Percentiles rank a stretch among this genome's conserved stretches.
These are phyloP conservation scores for Anagrus nilaparvatae DNA, from an alignment of 1,140 invertebrate species.

Conservation along the genomic window DNA sequence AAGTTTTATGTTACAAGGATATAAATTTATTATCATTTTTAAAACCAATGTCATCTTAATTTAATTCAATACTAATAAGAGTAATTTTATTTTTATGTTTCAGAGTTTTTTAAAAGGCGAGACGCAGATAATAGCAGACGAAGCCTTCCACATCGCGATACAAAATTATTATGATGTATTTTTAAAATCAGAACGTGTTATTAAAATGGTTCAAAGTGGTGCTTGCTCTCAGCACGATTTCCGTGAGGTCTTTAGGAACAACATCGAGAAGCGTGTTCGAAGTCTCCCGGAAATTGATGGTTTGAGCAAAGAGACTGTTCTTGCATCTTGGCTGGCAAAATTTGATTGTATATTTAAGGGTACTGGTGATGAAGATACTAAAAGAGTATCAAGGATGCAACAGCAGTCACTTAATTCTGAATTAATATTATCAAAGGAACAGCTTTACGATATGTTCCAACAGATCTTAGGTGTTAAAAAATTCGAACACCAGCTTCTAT, in stretches of 20 bases:
- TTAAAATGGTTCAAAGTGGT: slow-evolving; percentile 92
- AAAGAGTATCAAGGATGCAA: slow-evolving; percentile 73
- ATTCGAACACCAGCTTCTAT: slow-evolving; percentile 98
- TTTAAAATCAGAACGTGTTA: slow-evolving; percentile 89
- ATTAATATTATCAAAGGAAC: slow-evolving; percentile 88
- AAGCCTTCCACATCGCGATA: slow-evolving; percentile 97
- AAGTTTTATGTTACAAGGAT: no score
- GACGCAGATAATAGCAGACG: slow-evolving; percentile 95
- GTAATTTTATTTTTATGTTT: slow-evolving; percentile 16
- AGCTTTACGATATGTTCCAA: slow-evolving; percentile 99
- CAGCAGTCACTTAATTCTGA: slow-evolving; percentile 85
- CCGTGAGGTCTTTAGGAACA: slow-evolving; percentile 95
- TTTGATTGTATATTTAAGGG: slow-evolving; percentile 98
- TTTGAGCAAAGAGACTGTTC: slow-evolving; percentile 96
- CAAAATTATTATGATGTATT: slow-evolving; percentile 97
- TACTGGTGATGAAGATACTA: slow-evolving; percentile 76
- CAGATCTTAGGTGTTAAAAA: slow-evolving; percentile 98
- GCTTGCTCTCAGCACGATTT: slow-evolving; percentile 98
- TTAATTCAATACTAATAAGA: no score
- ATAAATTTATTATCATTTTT: no score
- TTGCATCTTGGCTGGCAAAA: slow-evolving; percentile 98
- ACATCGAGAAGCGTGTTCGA: slow-evolving; percentile 92
- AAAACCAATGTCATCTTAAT: no score
- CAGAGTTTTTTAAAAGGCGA: slow-evolving; percentile 88
- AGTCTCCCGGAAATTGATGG: slow-evolving; percentile 98